Base-by-base conservation (phyloP, 2,888 invertebrate genomes). In the Drosophila pseudotalamancana region DNA sequence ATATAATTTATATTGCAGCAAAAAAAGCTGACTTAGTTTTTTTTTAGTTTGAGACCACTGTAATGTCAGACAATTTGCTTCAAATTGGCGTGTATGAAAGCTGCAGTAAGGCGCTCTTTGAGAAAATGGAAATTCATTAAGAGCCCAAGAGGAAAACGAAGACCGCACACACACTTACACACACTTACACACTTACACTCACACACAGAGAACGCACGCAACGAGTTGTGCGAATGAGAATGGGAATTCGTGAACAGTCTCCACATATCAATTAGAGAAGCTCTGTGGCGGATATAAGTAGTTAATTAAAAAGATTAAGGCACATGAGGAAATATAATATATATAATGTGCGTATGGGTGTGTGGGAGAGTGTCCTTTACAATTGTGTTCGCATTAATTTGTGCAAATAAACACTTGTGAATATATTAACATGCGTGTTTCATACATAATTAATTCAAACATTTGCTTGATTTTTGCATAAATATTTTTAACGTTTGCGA, bases 231-330 rank as follows among this genome's bases (percentile, higher is more conserved):
- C 35, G 34, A 55, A 56, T 60, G 32, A 43, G 34, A 55, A 56
- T 60, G 32, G 48, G 40, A 49, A 63, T 27, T 29, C 25, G 46
- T 37, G 50, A 29, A 29, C 5, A 29, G 12, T n/a, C 39, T 31
- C 14, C 71, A 57, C 77, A 74, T 81, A 74, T 81, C 81, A 83
- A 83, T 86, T 81, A 86, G 77, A 68, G 61, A 74, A 70, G 78
- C 72, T 83, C 73, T 51, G 64, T 43, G 61, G 62, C 84, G 83
- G 86, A 80, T 86, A 83, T 86, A 74, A 86, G 84, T 80, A 81
- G 83, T 86, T 83, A 86, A 83, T 83, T 86, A 83, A 83, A 83
- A 83, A 77, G 86, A 83, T 83, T 86, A 81, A 19, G 60, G 62
- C 67, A 49, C 64, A 68, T 46, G 46, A 55, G 63, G 27, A 69